phyloP scores from a whole-genome alignment of 2,888 invertebrate species.

The Netelia melanura region DNA sequence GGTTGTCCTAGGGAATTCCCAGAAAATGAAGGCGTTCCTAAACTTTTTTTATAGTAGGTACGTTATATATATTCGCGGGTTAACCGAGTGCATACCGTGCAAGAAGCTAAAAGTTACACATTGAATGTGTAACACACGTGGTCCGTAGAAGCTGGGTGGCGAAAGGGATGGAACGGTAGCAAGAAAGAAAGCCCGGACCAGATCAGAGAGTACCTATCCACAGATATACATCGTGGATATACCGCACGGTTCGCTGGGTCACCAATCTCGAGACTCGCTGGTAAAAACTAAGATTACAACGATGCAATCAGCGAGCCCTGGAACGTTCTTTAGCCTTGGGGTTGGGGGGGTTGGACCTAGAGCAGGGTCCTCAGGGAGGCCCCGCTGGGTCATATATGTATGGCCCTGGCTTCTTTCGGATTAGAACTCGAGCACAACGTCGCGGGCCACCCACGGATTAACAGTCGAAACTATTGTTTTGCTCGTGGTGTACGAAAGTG shows the following conservation, averaged over 20 bases:
- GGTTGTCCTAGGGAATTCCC: no score
- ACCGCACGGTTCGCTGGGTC: slow-evolving; percentile 42
- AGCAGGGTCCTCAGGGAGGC: neutral
- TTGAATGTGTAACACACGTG: no score
- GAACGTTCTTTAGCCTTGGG: slow-evolving; percentile 9
- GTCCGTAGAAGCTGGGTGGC: no score
- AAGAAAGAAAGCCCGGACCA: no score
- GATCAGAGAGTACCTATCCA: neutral
- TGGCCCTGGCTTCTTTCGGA: slow-evolving; percentile 64
- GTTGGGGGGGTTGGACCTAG: slow-evolving; percentile 8
- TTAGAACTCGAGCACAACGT: slow-evolving; percentile 51
- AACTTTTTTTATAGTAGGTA: no score
- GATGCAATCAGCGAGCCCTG: slow-evolving; percentile 79
- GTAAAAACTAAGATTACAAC: slow-evolving; percentile 83
- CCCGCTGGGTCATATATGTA: no score
- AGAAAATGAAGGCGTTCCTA: no score
- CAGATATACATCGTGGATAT: neutral
- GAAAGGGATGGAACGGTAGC: no score
- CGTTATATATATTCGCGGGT: no score
- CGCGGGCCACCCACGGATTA: slow-evolving; percentile 71
- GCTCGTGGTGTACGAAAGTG: slow-evolving; percentile 48
- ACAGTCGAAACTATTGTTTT: slow-evolving; percentile 76
- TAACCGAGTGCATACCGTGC: no score
- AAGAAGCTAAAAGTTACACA: no score
- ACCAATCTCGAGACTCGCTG: slow-evolving; percentile 75